A percentile compares a stretch with the other conserved stretches of the same genome.
These are phyloP conservation scores for Galago senegalensis DNA, from an alignment of 2,797 vertebrate genomes.

Conservation along the genomic window DNA sequence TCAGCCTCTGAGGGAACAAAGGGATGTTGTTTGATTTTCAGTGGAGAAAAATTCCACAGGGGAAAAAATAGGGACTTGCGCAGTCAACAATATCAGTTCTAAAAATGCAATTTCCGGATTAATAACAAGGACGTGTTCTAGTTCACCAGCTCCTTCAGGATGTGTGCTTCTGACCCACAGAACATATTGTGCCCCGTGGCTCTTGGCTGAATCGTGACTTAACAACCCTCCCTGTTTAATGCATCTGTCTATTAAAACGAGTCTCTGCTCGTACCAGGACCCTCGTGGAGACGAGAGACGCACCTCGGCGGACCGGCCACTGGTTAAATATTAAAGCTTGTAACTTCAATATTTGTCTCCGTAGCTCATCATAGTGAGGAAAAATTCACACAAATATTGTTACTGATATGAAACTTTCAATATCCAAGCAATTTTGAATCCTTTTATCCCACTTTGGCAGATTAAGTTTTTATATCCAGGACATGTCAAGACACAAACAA, in stretches of 20 bases:
- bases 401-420: constrained; percentile 53
- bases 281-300: constrained; percentile 89
- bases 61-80: constrained; percentile 85
- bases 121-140: constrained; percentile 91
- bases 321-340: constrained; percentile 89
- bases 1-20: constrained; percentile 79
- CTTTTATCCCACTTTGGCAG: constrained; percentile 80
- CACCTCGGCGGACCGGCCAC: constrained; percentile 84
- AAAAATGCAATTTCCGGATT: constrained; percentile 93
- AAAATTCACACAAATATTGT: constrained; percentile 77
- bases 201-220: constrained; percentile 88
- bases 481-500: constrained; percentile 63
- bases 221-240: constrained; percentile 86
- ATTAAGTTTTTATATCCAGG: constrained; percentile 82
- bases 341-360: constrained; percentile 88
- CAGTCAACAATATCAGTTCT: constrained; percentile 90
- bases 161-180: constrained; percentile 90
- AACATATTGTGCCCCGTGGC: constrained; percentile 93
- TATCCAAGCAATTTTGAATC: constrained; percentile 66
- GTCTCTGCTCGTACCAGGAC: constrained; percentile 83
- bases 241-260: constrained; percentile 90
- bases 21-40: constrained; percentile 81
- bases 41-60: constrained; percentile 81
- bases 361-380: constrained; percentile 78
- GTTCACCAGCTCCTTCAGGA: constrained; percentile 89